Evolutionary conservation across 2,888 invertebrate genomes (phyloP), one percentile per base, ranked within the genome.

Genomic region (Athrips mouffetella): DNA sequence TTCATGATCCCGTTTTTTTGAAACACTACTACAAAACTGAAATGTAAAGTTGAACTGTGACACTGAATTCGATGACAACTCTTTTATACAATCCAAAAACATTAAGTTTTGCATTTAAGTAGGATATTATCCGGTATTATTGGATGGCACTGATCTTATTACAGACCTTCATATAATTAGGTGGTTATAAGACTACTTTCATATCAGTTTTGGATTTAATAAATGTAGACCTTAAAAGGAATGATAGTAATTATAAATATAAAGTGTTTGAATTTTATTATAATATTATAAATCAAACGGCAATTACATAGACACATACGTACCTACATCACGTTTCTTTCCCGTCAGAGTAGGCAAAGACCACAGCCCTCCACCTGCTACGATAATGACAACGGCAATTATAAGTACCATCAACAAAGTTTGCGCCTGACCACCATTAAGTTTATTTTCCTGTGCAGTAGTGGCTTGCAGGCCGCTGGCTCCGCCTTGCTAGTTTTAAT

Each of bases 61-160:
- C 55, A 45, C 53, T 54, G 53, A 51, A 49, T 48, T 46, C 45
- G 55, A 53, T 40, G 50, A 53, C 49, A 45, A 57, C 54, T 60
- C 67, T 78, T 83, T 70, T 83, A 83, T 83, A 83, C 66, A 51
- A 42, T 52, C 56, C 55, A 50, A 59, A 70, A 63, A 60, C 51
- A 67, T 63, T 66, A 56, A 53, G 60, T 62, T n/a, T 56, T 53
- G 52, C 55, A 51, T 51, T 62, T 58, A 62, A 64, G 58, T 60
- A 37, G 62, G 66, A 59, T 60, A 53, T 61, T 21, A 44, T 10
- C 29, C 21, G 31, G 20, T 61, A 55, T 63, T 61, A 68, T 67
- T 52, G 58, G 63, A 63, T 67, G 71, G 63, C 67, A 73, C 59
- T 58, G 63, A 45, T 53, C 39, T 55, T 57, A 60, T 49, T 45